Conservation (phyloP, 2,888 invertebrate genomes). For the Lottia gigantea region DNA sequence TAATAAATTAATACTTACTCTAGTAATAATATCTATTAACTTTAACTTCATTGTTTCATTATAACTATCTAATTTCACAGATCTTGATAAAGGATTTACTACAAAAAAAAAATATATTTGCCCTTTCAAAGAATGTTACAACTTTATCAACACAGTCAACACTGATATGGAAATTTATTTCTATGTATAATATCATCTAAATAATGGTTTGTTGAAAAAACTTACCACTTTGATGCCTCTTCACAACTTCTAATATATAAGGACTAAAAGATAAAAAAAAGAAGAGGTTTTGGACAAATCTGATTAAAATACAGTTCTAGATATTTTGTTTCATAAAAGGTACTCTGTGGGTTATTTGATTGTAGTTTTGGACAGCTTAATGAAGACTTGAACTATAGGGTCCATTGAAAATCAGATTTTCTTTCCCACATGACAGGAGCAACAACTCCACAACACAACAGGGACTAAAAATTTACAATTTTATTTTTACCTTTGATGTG, state of each 20-base stretch:
- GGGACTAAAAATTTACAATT: too few species aligned
- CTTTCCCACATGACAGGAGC: too few species aligned
- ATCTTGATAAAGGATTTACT: constrained; percentile 41
- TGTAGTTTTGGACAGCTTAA: too few species aligned
- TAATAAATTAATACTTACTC: constrained; percentile 30
- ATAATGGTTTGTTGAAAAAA: neutral
- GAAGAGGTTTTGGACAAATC: too few species aligned
- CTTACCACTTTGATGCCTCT: constrained; percentile 37
- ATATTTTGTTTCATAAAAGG: too few species aligned
- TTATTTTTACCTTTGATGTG: constrained; percentile 11
- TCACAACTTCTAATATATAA: constrained; percentile 32
- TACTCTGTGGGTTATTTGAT: neutral
- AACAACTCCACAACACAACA: too few species aligned
- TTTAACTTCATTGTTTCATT: constrained; percentile 37
- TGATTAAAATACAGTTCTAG: neutral
- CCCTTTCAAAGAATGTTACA: too few species aligned
- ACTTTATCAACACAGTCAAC: too few species aligned
- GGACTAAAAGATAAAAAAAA: constrained; percentile 26
- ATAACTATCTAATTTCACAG: constrained; percentile 31
- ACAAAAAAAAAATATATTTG: constrained; percentile 16
- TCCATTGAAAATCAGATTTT: too few species aligned
- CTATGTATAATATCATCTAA: neutral
- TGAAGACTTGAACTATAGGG: too few species aligned
- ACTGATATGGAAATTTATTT: too few species aligned
- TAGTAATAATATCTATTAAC: constrained; percentile 29